A percentile compares a stretch with the other conserved stretches of the same genome.
phyloP scores from a whole-genome alignment of 2,888 invertebrate genomes.

The Pollenia amentaria region DNA sequence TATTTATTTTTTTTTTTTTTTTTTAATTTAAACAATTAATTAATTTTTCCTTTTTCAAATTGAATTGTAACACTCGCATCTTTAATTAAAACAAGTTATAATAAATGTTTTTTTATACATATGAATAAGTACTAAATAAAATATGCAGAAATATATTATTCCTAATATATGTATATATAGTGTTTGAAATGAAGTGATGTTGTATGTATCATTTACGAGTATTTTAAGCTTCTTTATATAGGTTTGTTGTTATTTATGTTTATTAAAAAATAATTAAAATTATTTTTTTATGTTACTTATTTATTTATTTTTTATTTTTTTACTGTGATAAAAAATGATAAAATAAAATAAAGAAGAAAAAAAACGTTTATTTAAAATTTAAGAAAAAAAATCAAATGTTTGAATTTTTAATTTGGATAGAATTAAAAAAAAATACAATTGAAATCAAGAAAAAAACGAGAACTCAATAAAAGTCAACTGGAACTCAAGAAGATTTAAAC shows the following conservation, averaged over 20 bases:
- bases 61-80: slow-evolving; percentile 70
- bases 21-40: neutral
- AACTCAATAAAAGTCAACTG: no score
- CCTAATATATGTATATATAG: slow-evolving; percentile 47
- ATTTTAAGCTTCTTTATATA: slow-evolving; percentile 58
- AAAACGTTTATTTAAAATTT: slow-evolving; percentile 27
- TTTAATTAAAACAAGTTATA: slow-evolving; percentile 35
- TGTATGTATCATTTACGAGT: slow-evolving; percentile 45
- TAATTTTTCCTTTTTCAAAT: slow-evolving; percentile 24
- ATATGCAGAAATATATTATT: slow-evolving; percentile 50
- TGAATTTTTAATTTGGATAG: no score
- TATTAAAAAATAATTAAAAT: slow-evolving; percentile 72
- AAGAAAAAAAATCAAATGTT: neutral
- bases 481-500: no score
- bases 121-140: neutral
- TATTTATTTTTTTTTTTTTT: slow-evolving; percentile 16
- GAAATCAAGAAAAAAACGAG: no score
- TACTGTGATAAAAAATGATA: slow-evolving; percentile 81
- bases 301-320: slow-evolving; percentile 77
- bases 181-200: slow-evolving; percentile 40
- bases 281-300: slow-evolving; percentile 55
- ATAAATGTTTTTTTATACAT: slow-evolving; percentile 46
- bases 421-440: no score
- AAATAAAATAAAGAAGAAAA: slow-evolving; percentile 74
- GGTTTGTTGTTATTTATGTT: slow-evolving; percentile 66